Base-by-base conservation (phyloP, 1,140 invertebrate genomes). In the Brachionus paranguensis region DNA sequence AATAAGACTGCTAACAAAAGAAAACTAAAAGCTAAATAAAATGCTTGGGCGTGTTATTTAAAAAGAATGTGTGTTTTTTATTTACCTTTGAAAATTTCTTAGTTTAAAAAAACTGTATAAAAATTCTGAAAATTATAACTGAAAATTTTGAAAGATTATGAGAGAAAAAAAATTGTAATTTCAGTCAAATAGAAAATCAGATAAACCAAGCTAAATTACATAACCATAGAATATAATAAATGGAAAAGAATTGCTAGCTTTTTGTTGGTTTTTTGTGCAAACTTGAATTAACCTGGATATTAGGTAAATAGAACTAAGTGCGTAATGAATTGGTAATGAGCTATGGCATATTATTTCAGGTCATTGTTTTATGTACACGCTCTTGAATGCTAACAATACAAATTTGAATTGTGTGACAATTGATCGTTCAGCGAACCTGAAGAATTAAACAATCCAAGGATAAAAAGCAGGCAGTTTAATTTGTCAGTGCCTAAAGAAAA, bases 121-220 rank as follows among this genome's bases (percentile, higher is more conserved):
- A 68, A 68, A 68, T 68, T 68, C 65, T 33, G 29, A 33, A 33
- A 68, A 68, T 68, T 37, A 14, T 68, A 68, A 33, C 33, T 68
- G 27, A 47, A 37, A 37, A 65, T 29, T 65, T 29, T 29, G 20
- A 37, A 37, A 6, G 33, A 37, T 27, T n/a, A 6, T 14, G 47
- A 53, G n/a, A 53, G 17, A 53, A 53, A n/a, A 24, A 60, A 37
- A 68, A 41, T 68, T 68, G 29, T 68, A 68, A 68, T 68, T 33
- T 68, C 65, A 68, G 27, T 33, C 14, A 68, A 41, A 33, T 33
- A 68, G 33, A 68, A 33, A 68, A 68, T 68, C 65, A 68, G 65
- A 68, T 68, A 68, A 68, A 68, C 65, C 41, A 37, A 68, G 65
- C 65, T 68, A 14, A 68, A 68, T 68, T 68, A 41, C 65, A 68